Evolutionary conservation across 2,797 vertebrate species (phyloP).

Genomic region (Gobionotothen gibberifrons): DNA sequence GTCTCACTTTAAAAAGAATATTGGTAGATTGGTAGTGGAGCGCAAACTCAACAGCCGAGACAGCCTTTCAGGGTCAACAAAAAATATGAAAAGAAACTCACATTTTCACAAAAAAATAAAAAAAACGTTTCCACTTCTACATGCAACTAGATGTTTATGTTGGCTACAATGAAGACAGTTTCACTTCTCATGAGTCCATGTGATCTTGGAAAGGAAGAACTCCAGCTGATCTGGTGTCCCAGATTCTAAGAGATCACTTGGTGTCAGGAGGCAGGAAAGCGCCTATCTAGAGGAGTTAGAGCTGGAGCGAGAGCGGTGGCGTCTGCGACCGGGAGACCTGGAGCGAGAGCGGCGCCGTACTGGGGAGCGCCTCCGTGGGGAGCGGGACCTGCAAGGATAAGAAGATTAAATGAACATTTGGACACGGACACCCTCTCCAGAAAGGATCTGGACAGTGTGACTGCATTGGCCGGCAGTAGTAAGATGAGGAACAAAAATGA

Average conservation of each 20-base stretch:
- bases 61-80: conserved; percentile 27
- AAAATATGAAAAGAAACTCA: conserved; percentile 39
- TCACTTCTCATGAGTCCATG: conserved; percentile 27
- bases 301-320: conserved; percentile 96
- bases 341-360: conserved; percentile 91
- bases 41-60: conserved; percentile 21
- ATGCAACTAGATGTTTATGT: conserved; percentile 39
- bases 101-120: conserved; percentile 24
- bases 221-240: conserved; percentile 17
- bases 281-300: conserved; percentile 96
- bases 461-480: too few relatives aligned
- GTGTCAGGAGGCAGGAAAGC: neutral
- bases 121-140: conserved; percentile 15
- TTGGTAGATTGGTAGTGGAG: conserved; percentile 16
- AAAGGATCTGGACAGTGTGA: too few relatives aligned
- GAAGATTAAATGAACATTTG: neutral
- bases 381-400: conserved; percentile 87
- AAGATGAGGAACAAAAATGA: too few relatives aligned
- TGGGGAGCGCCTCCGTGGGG: conserved; percentile 92
- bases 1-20: conserved; percentile 45
- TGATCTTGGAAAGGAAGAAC: conserved; percentile 20
- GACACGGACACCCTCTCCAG: too few relatives aligned
- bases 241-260: conserved; percentile 14
- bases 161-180: conserved; percentile 41
- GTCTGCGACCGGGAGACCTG: conserved; percentile 92